Evolutionary conservation across 2,113 vertebrate species (phyloP), one percentile per base, ranked within the genome.

Genomic region (Cheirogaleus medius): DNA sequence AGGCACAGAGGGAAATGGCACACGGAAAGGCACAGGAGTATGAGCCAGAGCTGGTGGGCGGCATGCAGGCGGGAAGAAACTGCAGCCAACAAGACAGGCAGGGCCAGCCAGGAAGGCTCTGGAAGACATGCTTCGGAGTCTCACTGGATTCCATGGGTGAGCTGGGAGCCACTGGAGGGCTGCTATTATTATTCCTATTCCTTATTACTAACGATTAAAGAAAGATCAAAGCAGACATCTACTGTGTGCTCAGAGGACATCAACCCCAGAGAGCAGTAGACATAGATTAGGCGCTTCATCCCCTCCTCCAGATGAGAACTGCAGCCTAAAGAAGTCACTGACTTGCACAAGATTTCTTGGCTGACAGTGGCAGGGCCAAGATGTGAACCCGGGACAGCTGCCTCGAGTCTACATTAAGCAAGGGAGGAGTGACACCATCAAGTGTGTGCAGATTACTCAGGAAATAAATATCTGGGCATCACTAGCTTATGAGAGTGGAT

Each of bases 11-110:
- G n/a, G 8, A 39, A 42, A 37, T 2, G 20, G 44, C 27, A 18
- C 0, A 17, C 49, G 60, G 13, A 64, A 87, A 90, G 77, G 39
- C 42, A 15, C 60, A 0, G 37, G 23, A 68, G 8, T 47, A 29
- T 20, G 44, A 49, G 60, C 8, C 29, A 1, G n/a, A 49, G 25
- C 0, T 5, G 27, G 44, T 2, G 6, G n/a, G 2, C 13, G 5
- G 64, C 13, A 21, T 0, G 27, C 20, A 23, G 49, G 37, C 68
- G 21, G 13, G 34, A 74, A 17, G 17, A 12, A 37, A 37, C n/a
- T 27, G 27, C 27, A 71, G 13, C 23, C 6, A 0, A 27, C 0
- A 0, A 23, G 81, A n/a, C 14, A 20, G 37, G 17, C 0, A 9
- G 6, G 11, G 29, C 32, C 8, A 3, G 60, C 18, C 42, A 4